Base-by-base conservation (phyloP, 2,797 vertebrate genomes). In the Rhinoraja longicauda region DNA sequence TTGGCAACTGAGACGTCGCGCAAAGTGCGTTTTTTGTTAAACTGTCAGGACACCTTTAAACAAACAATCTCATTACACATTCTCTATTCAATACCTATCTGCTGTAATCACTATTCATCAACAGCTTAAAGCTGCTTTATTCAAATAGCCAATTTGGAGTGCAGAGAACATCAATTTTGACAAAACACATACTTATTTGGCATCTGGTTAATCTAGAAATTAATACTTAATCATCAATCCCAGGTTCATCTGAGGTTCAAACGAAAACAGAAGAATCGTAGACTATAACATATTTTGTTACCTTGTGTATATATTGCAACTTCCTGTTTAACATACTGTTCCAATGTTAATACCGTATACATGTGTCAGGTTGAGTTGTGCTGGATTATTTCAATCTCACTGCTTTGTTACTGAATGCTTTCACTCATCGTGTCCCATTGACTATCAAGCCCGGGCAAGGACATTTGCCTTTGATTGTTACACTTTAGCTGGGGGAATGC, bases 161-260 rank as follows among this genome's bases (percentile, higher is more conserved):
- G 26, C 59, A 88, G 36, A 21, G 21, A 19, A 32, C 67, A 19
- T 67, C 32, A 88, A 88, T 67, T 29, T 75, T 73, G 45, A 53
- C 70, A 92, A 70, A 90, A 21, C 70, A 24, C 19, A 73, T 5
- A 73, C 70, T 92, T 9, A 24, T 0, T 77, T 84, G 19, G 24
- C 36, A 53, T 73, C 13, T 72, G 26, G 72, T 75, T 75, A 39
- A 92, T n/a, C 90, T n/a, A 53, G 70, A 57, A 75, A 92, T 75
- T 92, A 72, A n/a, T 53, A n/a, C 24, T 75, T 53, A 57, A 92
- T 92, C 70, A 92, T 53, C 36, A 92, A 45, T 73, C 39, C 57
- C 24, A 92, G 70, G 90, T 73, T 92, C 90, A 92, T 10, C 21
- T 75, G 67, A 21, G 90, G 64, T 92, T 92, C 90, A 75, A 92